Evolutionary conservation across 2,797 vertebrate genomes (phyloP).

Genomic region (Jordanella pulchra): DNA sequence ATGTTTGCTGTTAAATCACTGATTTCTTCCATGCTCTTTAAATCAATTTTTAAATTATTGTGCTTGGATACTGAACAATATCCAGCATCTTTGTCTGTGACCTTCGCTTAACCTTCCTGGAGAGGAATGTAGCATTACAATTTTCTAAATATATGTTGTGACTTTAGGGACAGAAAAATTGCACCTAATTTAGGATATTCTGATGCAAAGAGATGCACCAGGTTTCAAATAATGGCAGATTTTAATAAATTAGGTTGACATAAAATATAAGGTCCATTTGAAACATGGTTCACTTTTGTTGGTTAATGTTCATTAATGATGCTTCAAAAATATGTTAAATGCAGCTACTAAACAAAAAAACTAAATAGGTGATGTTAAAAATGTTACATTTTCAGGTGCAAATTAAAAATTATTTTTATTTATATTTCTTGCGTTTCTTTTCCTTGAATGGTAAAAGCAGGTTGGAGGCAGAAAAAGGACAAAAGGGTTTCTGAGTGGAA

Average conservation of each 20-base stretch:
- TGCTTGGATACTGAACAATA: neutral
- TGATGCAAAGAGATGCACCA: neutral
- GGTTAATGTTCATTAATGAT: too few relatives aligned
- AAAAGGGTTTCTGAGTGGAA: neutral
- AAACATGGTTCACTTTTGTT: neutral
- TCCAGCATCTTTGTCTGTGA: neutral
- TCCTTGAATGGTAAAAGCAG: too few relatives aligned
- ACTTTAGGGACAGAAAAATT: neutral
- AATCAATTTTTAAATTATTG: neutral
- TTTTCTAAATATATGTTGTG: neutral
- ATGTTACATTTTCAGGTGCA: too few relatives aligned
- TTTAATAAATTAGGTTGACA: neutral
- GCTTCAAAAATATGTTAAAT: neutral
- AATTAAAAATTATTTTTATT: too few relatives aligned
- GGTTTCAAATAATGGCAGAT: neutral
- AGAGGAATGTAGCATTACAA: neutral
- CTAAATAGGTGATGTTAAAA: too few relatives aligned
- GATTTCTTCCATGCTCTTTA: neutral
- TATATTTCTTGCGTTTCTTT: too few relatives aligned
- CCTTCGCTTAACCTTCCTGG: neutral
- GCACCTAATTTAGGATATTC: neutral
- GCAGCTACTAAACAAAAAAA: neutral
- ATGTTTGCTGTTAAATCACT: neutral
- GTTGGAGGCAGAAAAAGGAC: neutral
- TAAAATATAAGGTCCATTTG: neutral